Base-by-base conservation (phyloP, 1,140 invertebrate genomes). In the Nebria ingens region DNA sequence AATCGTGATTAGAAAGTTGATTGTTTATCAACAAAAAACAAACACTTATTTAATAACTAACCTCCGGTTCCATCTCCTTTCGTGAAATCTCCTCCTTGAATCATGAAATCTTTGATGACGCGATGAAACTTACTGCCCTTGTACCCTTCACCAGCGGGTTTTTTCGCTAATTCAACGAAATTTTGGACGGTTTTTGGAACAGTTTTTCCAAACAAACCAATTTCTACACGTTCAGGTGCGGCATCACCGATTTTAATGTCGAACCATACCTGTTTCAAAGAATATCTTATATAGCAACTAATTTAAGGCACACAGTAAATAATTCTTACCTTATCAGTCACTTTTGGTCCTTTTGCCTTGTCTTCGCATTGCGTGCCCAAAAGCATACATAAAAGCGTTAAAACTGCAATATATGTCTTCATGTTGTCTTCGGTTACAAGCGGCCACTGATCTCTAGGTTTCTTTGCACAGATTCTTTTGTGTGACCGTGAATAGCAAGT, bases 151-250 rank as follows among this genome's bases (percentile, higher is more conserved):
- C 88, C 89, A 58, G 73, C 65, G 0, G 83, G 80, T 68, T 86
- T 89, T 62, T 84, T 76, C 12, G 91, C 84, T 38, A 98, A 72
- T 72, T 93, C 80, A 58, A 80, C 76, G 70, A 99, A 99, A 73
- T 99, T 99, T 59, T 86, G 74, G 0, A 80, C 91, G 2, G 97
- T 99, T 73, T 91, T 96, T 12, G 95, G 94, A 0, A 98, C 96
- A 52, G 92, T 97, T 69, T 93, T 93, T 19, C 97, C 96, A 69
- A 88, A 90, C 0, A 98, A 76, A 29, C 96, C 97, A 71, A 99
- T 95, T 56, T 86, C 89, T 64, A 99, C 79, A 50, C 84, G 76
- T 50, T 93, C 94, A 23, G 75, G 73, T 17, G 73, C 56, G 64
- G 89, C 79, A 45, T 80, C 89, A 12, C 92, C 96, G 66, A 97